phyloP scores from a whole-genome alignment of 2,888 invertebrate species.

The Pediacus dermestoides region DNA sequence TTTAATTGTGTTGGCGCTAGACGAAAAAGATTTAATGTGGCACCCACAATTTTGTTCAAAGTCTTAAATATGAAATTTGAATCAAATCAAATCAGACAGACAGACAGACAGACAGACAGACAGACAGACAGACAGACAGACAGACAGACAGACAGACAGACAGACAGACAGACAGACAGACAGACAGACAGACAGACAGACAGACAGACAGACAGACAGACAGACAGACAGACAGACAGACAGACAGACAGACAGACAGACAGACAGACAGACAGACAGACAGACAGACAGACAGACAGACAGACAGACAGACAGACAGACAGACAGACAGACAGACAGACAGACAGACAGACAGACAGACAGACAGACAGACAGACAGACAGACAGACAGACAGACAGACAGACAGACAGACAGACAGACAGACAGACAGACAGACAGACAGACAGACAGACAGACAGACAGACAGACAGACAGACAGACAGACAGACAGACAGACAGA shows the following conservation, averaged over 20 bases:
- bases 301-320: slow-evolving; percentile 15
- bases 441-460: slow-evolving; percentile 12
- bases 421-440: slow-evolving; percentile 10
- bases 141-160: slow-evolving; percentile 15
- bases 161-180: slow-evolving; percentile 15
- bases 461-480: slow-evolving; percentile 12
- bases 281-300: slow-evolving; percentile 14
- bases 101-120: slow-evolving; percentile 15
- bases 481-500: slow-evolving; percentile 12
- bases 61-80: too few species aligned
- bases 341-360: slow-evolving; percentile 15
- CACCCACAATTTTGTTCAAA: too few species aligned
- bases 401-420: slow-evolving; percentile 12
- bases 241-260: slow-evolving; percentile 15
- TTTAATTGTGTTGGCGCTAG: too few species aligned
- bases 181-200: slow-evolving; percentile 15
- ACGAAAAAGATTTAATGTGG: too few species aligned
- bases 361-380: slow-evolving; percentile 15
- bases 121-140: slow-evolving; percentile 15
- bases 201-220: slow-evolving; percentile 15
- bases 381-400: slow-evolving; percentile 15
- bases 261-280: slow-evolving; percentile 15
- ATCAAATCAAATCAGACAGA: slow-evolving; percentile 2
- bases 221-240: slow-evolving; percentile 15
- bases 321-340: slow-evolving; percentile 15